Base-by-base conservation (phyloP, 2,113 vertebrate species). In the Embiotoca jacksoni region DNA sequence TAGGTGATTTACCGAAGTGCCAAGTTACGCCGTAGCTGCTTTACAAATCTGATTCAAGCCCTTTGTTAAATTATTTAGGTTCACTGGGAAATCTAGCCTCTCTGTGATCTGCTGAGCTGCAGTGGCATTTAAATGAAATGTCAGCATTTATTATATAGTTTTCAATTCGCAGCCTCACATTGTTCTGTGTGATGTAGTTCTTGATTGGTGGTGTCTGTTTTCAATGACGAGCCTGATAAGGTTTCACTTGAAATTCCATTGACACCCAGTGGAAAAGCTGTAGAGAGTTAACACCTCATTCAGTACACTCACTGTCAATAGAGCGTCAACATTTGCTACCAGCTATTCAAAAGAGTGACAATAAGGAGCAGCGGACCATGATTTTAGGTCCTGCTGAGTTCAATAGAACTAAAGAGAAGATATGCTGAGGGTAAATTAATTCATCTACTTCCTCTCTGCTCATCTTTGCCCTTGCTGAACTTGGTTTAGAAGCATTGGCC, bases 41-140 rank as follows among this genome's bases (percentile, higher is more conserved):
- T 70, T 13, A 44, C 30, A 37, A 37, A 4, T 47, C 23, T 61
- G 44, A 66, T 75, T 72, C n/a, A 44, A 59, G 41, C n/a, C 62
- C 37, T 73, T 70, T 59, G 57, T 47, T 39, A 37, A 67, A 72
- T 71, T 23, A 54, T 52, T 23, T 33, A 49, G 9, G 39, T 41
- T 44, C n/a, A 36, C 50, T 49, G 7, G 23, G 44, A 66, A 72
- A 41, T 33, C 33, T 37, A 47, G 32, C 64, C 16, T 41, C 47
- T 55, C 14, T 50, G 58, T 37, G 50, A 75, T 75, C 73, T 57
- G 14, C 58, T 50, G 50, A 49, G 63, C 76, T 75, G 57, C 58
- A 14, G 33, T 68, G 72, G 46, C 66, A 85, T 78, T 85, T 65
- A 66, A 80, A 71, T 63, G 47, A 81, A 81, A 80, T 76, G 64